Conservation (phyloP, 2,888 invertebrate genomes). For the Polydrusus pterygomalis region DNA sequence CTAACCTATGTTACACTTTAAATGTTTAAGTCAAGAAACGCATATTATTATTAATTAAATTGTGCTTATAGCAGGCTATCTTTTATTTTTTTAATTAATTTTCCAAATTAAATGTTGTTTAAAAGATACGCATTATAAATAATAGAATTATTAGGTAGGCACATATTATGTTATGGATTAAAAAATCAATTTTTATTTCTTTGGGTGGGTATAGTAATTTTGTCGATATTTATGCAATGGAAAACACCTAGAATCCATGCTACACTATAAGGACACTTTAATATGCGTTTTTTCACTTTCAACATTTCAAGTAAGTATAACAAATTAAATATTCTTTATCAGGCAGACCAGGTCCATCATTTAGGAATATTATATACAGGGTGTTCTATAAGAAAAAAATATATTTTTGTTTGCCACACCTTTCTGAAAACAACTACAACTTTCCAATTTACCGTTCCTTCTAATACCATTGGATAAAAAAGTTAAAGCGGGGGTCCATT, state of each 20-base stretch:
- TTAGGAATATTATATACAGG: too few relatives aligned
- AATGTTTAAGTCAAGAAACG: not conserved
- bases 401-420: too few relatives aligned
- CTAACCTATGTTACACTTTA: constrained; percentile 28
- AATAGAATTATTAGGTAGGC: too few relatives aligned
- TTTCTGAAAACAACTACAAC: too few relatives aligned
- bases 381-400: too few relatives aligned
- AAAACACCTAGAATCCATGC: not conserved
- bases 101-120: too few relatives aligned
- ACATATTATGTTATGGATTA: not conserved
- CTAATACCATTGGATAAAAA: not conserved
- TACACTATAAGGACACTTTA: not conserved
- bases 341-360: not conserved
- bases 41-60: not conserved
- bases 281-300: not conserved
- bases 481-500: not conserved
- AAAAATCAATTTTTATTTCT: not conserved
- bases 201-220: not conserved
- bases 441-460: too few relatives aligned
- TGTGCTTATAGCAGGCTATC: too few relatives aligned
- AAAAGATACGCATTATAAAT: too few relatives aligned
- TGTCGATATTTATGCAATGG: not conserved
- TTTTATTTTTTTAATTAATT: too few relatives aligned
- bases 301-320: not conserved
- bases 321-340: not conserved